Base-by-base conservation (phyloP, 2,888 invertebrate species). In the Fabriciana adippe region DNA sequence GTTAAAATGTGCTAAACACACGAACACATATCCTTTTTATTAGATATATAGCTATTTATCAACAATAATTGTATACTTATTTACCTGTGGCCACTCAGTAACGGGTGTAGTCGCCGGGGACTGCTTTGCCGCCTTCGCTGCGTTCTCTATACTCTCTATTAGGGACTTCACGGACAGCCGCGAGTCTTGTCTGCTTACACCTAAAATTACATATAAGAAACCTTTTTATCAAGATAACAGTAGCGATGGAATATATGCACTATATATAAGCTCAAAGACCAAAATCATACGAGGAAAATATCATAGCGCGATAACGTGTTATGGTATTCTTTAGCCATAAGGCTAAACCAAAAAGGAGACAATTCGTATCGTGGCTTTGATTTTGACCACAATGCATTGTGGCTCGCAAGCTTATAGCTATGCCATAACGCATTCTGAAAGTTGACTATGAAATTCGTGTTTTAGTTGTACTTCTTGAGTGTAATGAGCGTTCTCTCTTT, bases 111-210 rank as follows among this genome's bases (percentile, higher is more conserved):
- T 93, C 77, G 91, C 88, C 0, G 86, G 92, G 35, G 91, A 91
- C 75, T 90, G 85, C 67, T 95, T 94, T 59, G 95, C 95, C 77
- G 95, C 95, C 84, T 96, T 96, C 51, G 96, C 96, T 21, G 95
- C 95, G 82, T 96, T 97, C 90, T 98, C 98, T 69, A 98, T 97
- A 77, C 97, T 97, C 83, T 98, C 97, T 71, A 98, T 98, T 45
- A 98, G 92, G 63, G 97, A 97, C 84, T 97, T 98, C 11, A 98
- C 98, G 0, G 97, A 97, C 61, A 97, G 93, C 47, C 97, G 94
- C 31, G 96, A 97, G 81, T 97, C 97, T 80, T 96, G 95, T 1
- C 93, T 89, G 73, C 89, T 92, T 60, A 92, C 90, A 69, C 92
- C 92, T 89, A 77, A 3, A 76, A 72, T 56, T 6, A 55, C 57